Base-by-base conservation (phyloP, 1,140 invertebrate species). In the Heliconius melpomene region DNA sequence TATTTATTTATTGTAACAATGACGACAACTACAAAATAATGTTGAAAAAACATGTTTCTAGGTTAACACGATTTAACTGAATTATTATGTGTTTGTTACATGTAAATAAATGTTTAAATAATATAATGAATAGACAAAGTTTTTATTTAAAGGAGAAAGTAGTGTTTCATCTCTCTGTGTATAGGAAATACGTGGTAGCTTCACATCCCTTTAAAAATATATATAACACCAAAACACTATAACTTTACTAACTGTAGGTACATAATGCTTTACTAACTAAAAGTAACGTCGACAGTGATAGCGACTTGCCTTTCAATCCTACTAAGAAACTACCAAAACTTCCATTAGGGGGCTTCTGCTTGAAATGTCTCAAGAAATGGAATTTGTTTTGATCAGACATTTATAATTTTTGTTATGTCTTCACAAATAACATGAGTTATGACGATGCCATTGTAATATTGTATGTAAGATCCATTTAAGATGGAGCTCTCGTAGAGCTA, bases 221-320 rank as follows among this genome's bases (percentile, higher is more conserved):
- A 26, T 11, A 60, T 60, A 60, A 8, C n/a, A 23, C 20, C 40
- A 60, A 9, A 60, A 23, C 11, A 57, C n/a, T 57, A 9, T 26
- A n/a, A n/a, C 23, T 16, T 26, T 29, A 66, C 26, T 29, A 13
- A 66, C 5, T 0, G 8, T 60, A 60, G 54, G 5, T 66, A 66
- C 60, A 16, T 66, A 66, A 66, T 7, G 26, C 23, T 0, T 13
- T 16, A 29, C 26, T 75, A 79, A 79, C 73, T 70, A 26, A 52
- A 75, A 75, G 29, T 79, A 75, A 79, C 75, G 73, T 72, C 72
- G 78, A 79, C 78, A 52, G 29, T 79, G 73, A 79, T 75, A 74
- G 78, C 73, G 60, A 50, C 72, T 29, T 54, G 57, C 16, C n/a
- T 71, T 50, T 79, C 46, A 46, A 75, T 79, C 73, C 66, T 78